phyloP scores from a whole-genome alignment of 2,797 vertebrate genomes.

The Mycteria americana region DNA sequence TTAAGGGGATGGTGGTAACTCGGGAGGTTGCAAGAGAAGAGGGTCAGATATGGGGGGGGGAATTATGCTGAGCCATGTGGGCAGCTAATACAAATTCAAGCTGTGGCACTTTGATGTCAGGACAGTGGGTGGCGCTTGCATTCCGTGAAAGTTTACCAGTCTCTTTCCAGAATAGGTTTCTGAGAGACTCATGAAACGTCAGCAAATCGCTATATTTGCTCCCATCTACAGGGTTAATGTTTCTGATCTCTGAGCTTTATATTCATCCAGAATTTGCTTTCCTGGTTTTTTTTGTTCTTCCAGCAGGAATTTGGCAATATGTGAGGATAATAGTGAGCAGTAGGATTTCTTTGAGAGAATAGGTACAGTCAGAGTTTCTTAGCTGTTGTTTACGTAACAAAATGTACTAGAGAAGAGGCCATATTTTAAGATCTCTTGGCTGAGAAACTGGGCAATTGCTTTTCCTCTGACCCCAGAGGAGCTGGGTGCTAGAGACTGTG shows the following conservation, averaged over 20 bases:
- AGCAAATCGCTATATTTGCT: background rate
- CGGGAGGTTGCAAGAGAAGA: background rate
- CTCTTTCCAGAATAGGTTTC: background rate
- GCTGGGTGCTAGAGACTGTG: background rate
- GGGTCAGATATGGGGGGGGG: accelerated
- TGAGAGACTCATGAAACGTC: background rate
- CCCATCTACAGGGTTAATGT: background rate
- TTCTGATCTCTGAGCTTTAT: background rate
- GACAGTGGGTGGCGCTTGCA: background rate
- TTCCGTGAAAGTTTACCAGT: background rate
- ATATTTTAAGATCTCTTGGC: background rate
- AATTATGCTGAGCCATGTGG: background rate
- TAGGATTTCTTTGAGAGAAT: background rate
- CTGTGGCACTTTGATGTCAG: background rate
- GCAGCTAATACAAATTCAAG: background rate
- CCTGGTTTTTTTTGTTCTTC: background rate
- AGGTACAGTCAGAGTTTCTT: background rate
- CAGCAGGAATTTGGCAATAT: background rate
- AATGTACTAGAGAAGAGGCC: background rate
- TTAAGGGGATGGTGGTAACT: background rate
- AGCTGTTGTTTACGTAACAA: background rate
- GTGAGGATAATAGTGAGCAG: background rate
- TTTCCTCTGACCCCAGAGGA: background rate
- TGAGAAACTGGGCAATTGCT: background rate
- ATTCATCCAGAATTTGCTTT: background rate